Percentiles rank a stretch among this genome's conserved stretches.
phyloP scores from a whole-genome alignment of 2,888 invertebrate species.

The Siphonodentalium dalli region DNA sequence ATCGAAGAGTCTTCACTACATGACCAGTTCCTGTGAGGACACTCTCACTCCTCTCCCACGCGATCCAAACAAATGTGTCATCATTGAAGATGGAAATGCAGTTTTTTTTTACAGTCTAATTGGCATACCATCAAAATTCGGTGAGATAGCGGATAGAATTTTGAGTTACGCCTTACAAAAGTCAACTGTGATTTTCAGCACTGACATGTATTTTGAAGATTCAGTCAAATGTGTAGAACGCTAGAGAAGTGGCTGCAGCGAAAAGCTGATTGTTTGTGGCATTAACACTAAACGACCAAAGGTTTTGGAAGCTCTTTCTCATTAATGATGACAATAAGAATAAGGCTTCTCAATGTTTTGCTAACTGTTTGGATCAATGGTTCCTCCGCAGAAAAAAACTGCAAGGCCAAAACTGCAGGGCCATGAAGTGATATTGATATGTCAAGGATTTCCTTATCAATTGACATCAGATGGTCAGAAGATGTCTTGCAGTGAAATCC shows the following conservation, averaged over 20 bases:
- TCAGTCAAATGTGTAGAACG: slow-evolving; percentile 10
- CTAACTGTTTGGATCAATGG: no score
- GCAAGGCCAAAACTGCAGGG: no score
- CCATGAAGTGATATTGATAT: no score
- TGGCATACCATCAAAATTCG: slow-evolving; percentile 16
- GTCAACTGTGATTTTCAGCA: slow-evolving; percentile 20
- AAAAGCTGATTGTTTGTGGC: slow-evolving; percentile 7
- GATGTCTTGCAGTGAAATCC: no score
- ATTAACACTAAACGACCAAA: slow-evolving; percentile 10
- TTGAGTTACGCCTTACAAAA: slow-evolving; percentile 18
- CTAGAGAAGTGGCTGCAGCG: slow-evolving; percentile 1
- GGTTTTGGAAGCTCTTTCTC: slow-evolving; percentile 16
- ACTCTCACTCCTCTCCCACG: not conserved
- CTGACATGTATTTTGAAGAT: slow-evolving; percentile 2
- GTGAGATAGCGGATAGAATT: slow-evolving; percentile 9
- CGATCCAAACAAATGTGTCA: not conserved
- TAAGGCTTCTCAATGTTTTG: not conserved
- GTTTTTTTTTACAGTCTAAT: slow-evolving; percentile 14
- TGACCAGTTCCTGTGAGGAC: slow-evolving; percentile 4
- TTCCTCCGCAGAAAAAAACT: no score
- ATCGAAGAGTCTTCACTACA: slow-evolving; percentile 9
- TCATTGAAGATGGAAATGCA: slow-evolving; percentile 19
- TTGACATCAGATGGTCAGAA: no score
- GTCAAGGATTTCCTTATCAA: no score
- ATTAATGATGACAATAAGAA: slow-evolving; percentile 4